Evolutionary conservation across 2,113 vertebrate genomes (phyloP), one percentile per base, ranked within the genome.

Genomic region (Dissostichus mawsoni): DNA sequence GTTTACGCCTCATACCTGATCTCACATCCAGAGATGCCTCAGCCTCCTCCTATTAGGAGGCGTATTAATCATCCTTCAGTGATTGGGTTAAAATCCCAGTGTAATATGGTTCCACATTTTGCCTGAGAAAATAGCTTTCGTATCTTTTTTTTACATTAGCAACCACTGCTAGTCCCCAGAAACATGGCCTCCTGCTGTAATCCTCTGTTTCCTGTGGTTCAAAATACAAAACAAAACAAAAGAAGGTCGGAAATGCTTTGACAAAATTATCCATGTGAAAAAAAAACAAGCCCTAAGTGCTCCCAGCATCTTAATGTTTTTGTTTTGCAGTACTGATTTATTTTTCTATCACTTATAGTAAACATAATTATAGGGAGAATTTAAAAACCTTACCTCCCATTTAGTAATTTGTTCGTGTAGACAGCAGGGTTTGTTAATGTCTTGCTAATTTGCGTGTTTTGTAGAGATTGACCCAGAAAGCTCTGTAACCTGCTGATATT

Each of bases 61-160:
- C 68, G 23, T 86, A 92, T 93, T 93, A 93, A 93, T 94, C 90
- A 91, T 78, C 76, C 66, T 76, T 80, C 50, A 66, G 53, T 75
- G 82, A 90, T 89, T 68, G 72, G 77, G 72, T 87, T 82, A 67
- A 83, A 92, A 82, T 87, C 75, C 73, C 13, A 57, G 8, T 69
- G 41, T 62, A 44, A 41, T 52, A 11, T 13, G n/a, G 16, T 51
- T 74, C 33, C 69, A 18, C 13, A 10, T 64, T 72, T 74, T 67
- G 16, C 55, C 33, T 0, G 12, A 25, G 2, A 25, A 44, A 0
- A 8, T 29, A 59, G 3, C 47, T 8, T 78, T 53, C 56, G 18
- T 59, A 74, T 10, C 52, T 57, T 23, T n/a, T n/a, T 69, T 84
- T 82, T 72, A 59, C 47, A 77, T 63, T 47, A 56, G 18, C 23